Conservation (phyloP, 2,113 vertebrate species). For the Bucco capensis region DNA sequence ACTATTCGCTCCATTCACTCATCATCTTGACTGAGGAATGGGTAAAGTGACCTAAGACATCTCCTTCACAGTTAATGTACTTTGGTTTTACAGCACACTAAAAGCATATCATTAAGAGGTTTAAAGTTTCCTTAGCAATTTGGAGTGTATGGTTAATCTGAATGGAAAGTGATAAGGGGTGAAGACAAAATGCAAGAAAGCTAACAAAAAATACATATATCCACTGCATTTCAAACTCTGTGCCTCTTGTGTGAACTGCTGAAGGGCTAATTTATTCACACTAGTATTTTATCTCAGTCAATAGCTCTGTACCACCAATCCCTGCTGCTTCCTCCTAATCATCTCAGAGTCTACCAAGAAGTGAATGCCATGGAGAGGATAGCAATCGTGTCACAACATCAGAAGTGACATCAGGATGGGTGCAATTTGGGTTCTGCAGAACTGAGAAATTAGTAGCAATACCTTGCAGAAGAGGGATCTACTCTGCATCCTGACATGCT, state of each 20-base stretch:
- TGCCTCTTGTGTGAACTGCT: not conserved
- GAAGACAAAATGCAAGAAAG: not conserved
- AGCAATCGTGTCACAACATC: not conserved
- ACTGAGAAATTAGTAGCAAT: not conserved
- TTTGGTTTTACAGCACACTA: not conserved
- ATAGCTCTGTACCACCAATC: not conserved
- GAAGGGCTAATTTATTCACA: not conserved
- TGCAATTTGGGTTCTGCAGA: not conserved
- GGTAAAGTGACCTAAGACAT: not conserved
- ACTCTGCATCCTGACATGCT: not conserved
- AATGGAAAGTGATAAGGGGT: not conserved
- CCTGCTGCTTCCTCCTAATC: not conserved
- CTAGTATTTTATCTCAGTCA: not conserved
- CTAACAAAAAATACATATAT: not conserved
- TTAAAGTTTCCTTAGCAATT: not conserved
- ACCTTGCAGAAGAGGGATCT: not conserved
- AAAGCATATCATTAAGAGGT: not conserved
- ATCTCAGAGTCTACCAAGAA: not conserved
- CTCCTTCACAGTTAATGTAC: not conserved
- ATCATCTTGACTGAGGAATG: not conserved
- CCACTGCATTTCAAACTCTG: not conserved
- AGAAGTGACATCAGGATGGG: rapidly evolving
- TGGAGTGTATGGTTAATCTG: not conserved
- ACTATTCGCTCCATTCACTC: too few relatives aligned
- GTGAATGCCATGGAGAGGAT: not conserved